Evolutionary conservation across 1,140 invertebrate genomes (phyloP).

Genomic region (Mycetomoellerius zeteki): DNA sequence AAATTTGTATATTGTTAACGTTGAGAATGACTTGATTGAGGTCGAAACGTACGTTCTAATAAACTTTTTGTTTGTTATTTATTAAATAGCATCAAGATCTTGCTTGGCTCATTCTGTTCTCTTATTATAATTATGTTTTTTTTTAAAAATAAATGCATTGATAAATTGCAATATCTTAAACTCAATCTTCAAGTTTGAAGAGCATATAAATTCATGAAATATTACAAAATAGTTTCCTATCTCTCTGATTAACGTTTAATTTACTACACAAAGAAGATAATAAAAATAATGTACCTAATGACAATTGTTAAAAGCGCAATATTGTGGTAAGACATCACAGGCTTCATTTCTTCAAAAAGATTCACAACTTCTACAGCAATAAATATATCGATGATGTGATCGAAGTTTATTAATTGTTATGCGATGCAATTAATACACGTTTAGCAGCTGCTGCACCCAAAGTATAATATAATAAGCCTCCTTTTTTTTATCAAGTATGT

Average conservation of each 20-base stretch:
- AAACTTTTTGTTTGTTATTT: too few species aligned
- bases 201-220: neutral
- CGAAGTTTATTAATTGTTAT: conserved; percentile 41
- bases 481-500: conserved; percentile 44
- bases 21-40: too few species aligned
- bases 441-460: conserved; percentile 8
- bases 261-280: neutral
- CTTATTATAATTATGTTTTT: too few species aligned
- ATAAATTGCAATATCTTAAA: neutral
- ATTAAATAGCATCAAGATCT: too few species aligned
- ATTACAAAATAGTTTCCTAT: neutral
- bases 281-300: neutral
- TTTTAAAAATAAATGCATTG: too few species aligned
- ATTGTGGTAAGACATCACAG: neutral
- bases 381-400: conserved; percentile 23
- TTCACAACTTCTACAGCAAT: conserved; percentile 17
- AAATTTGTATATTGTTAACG: too few species aligned
- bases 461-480: conserved; percentile 28
- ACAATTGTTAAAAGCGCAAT: neutral
- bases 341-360: conserved; percentile 11
- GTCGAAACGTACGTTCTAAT: too few species aligned
- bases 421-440: conserved; percentile 35
- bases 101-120: too few species aligned
- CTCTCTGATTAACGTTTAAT: neutral
- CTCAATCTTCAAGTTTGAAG: neutral